A percentile compares a stretch with the other conserved stretches of the same genome.
Conservation (phyloP, 2,113 vertebrate genomes). For the Rynchops niger region DNA sequence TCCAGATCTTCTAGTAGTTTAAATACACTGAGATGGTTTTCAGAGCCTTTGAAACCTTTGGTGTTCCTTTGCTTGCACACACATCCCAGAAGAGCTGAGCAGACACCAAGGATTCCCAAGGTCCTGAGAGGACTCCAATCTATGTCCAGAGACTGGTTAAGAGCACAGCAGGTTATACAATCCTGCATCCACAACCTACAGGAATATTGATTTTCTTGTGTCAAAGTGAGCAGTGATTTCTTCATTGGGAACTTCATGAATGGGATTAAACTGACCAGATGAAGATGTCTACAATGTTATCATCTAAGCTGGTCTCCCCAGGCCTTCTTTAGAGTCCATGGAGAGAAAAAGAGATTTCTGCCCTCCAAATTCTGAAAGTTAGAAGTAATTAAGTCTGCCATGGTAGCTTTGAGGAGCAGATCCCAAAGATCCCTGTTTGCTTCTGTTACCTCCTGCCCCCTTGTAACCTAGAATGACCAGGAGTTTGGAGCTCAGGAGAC, state of each 20-base stretch:
- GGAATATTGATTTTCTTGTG: not conserved
- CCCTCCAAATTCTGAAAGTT: not conserved
- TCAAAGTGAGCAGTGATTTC: not conserved
- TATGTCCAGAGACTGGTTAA: not conserved
- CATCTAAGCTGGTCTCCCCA: not conserved
- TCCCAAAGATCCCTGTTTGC: not conserved
- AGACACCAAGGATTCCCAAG: not conserved
- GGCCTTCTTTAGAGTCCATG: not conserved
- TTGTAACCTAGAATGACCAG: not conserved
- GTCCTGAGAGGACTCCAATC: not conserved
- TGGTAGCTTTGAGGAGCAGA: not conserved
- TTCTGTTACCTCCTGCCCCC: not conserved
- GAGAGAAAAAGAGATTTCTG: not conserved
- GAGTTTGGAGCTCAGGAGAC: not conserved
- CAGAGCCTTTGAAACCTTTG: not conserved
- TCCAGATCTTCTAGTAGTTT: not conserved
- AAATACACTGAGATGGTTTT: not conserved
- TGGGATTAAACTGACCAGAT: not conserved
- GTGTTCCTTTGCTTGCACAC: not conserved
- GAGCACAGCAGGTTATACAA: not conserved
- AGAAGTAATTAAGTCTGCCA: not conserved
- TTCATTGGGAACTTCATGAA: not conserved
- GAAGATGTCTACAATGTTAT: not conserved
- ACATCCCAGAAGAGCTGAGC: not conserved
- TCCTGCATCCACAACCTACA: no score